Conservation (phyloP, 64 coral and sea anemone genomes). For the Pocillopora verrucosa region DNA sequence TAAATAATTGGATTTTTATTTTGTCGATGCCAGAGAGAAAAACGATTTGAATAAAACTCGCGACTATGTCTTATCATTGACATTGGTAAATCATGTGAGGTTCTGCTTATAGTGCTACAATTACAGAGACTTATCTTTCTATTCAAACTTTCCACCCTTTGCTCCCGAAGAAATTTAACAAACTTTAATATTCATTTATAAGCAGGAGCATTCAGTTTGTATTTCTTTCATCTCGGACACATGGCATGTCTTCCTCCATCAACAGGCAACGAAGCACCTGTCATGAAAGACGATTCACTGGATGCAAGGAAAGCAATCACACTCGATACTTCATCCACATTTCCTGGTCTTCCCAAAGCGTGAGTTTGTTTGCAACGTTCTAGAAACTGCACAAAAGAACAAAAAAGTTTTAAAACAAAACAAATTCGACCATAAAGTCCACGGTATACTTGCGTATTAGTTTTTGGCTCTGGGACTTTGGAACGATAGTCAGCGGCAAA, state of each 20-base stretch:
- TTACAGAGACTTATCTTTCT: too few species aligned
- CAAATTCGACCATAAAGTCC: background rate
- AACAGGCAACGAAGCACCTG: slow-evolving; percentile 60
- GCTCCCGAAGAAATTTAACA: background rate
- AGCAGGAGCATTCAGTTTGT: background rate
- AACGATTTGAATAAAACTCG: too few species aligned
- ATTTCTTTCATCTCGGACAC: slow-evolving; percentile 58
- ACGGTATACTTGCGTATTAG: background rate
- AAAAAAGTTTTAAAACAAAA: background rate
- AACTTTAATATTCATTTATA: too few species aligned
- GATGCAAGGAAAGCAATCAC: slow-evolving; percentile 74
- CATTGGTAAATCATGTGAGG: too few species aligned
- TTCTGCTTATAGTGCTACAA: too few species aligned
- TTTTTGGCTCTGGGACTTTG: too few species aligned
- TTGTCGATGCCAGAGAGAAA: too few species aligned
- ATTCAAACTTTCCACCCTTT: background rate
- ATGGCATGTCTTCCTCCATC: slow-evolving; percentile 74
- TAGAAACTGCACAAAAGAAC: slow-evolving; percentile 46
- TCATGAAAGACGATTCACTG: slow-evolving; percentile 62
- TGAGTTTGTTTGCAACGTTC: slow-evolving; percentile 69
- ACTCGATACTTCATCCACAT: slow-evolving; percentile 70
- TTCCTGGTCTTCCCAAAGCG: slow-evolving; percentile 69
- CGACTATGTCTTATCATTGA: too few species aligned
- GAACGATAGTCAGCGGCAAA: too few species aligned
- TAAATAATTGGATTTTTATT: too few species aligned